Evolutionary conservation across 1,140 invertebrate genomes (phyloP), one percentile per base, ranked within the genome.

Genomic region (Caligus rogercresseyi): DNA sequence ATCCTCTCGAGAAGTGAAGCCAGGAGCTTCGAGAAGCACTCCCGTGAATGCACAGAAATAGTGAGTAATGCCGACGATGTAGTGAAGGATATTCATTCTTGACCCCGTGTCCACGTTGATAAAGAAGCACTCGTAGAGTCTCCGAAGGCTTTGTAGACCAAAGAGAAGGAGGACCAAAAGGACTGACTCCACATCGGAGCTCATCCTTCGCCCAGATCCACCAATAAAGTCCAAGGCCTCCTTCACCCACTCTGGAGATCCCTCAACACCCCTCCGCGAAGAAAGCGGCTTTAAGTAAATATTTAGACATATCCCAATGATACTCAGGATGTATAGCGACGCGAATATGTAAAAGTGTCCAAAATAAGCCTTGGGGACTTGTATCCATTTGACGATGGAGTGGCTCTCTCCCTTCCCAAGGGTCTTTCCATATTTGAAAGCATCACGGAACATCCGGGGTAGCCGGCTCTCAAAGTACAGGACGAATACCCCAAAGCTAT

Each of bases 91-190:
- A 25, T 65, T 65, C 64, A 65, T 65, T n/a, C 14, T 25, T 1
- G 64, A 26, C 16, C 25, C 26, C 31, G 60, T 54, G 13, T 64
- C 51, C 2, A 65, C 25, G 52, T 64, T 65, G 11, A 65, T 61
- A 20, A 13, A 65, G 53, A 56, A 54, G 64, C 64, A 65, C 52
- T 65, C 64, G 25, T 65, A 65, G 1, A 65, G 52, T 21, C 64
- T 19, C 14, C 60, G 18, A 26, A 25, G 20, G 31, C 31, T 54
- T 26, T 65, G 64, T 4, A 65, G 7, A 1, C 25, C 20, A n/a
- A 65, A 51, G 19, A 65, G 58, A 24, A 20, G 25, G 26, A 65
- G 20, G 25, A 53, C 60, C 2, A 62, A n/a, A 15, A 62, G 16
- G 4, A 53, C 51, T 4, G 21, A 18, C 20, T 62, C 60, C 11